phyloP scores from a whole-genome alignment of 2,113 vertebrate species.

The Diphyllodes magnificus region DNA sequence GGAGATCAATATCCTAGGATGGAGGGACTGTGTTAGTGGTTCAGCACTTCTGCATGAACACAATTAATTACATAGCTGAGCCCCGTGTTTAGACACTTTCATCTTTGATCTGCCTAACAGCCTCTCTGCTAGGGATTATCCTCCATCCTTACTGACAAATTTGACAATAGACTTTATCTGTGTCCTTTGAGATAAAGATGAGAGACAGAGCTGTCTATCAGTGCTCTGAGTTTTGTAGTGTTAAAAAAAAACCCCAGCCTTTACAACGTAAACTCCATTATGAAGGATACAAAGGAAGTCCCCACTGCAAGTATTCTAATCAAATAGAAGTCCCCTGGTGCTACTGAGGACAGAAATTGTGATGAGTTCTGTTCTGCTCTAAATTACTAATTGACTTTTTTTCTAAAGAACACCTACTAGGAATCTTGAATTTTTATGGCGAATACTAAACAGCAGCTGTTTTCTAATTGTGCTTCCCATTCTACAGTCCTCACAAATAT shows the following conservation, averaged over 20 bases:
- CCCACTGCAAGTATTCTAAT: neutral
- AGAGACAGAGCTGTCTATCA: neutral
- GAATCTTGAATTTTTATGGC: constrained; percentile 30
- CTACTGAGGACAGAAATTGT: neutral
- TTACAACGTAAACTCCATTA: neutral
- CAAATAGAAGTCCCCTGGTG: constrained; percentile 11
- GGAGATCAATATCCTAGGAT: neutral
- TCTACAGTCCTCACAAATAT: neutral
- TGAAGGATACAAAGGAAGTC: constrained; percentile 2
- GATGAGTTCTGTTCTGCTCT: constrained; percentile 28
- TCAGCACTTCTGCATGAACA: neutral
- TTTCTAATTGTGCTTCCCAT: constrained; percentile 24
- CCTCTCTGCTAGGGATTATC: neutral
- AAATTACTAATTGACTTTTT: constrained; percentile 50
- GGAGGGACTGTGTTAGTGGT: neutral
- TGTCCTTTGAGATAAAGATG: constrained; percentile 28
- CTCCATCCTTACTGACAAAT: neutral
- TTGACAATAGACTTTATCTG: neutral
- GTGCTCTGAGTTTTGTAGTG: neutral
- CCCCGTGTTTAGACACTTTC: neutral
- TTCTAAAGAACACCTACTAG: constrained; percentile 34
- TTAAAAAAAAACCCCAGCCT: neutral
- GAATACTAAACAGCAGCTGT: constrained; percentile 33
- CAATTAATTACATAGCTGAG: constrained; percentile 8
- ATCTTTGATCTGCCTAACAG: constrained; percentile 9